Evolutionary conservation across 2,888 invertebrate species (phyloP), one percentile per base, ranked within the genome.

Genomic region (Boloria euphrosyne): DNA sequence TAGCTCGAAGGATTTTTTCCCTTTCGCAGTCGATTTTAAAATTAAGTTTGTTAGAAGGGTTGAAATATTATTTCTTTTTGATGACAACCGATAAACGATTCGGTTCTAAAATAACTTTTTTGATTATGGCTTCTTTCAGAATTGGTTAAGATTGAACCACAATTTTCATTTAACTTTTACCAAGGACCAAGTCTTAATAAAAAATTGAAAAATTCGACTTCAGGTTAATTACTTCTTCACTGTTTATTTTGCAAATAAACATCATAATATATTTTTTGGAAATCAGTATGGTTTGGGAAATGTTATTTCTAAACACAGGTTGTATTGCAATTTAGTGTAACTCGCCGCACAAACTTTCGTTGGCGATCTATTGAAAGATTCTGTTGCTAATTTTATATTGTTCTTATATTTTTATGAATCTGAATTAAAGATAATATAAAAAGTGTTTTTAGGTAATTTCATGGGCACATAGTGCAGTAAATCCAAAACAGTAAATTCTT

Each of bases 11-110:
- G 52, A 49, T 66, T 67, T 70, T 75, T 74, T 73, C 72, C 78
- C 76, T 79, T 75, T 76, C 65, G 64, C 69, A 75, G 77, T 78
- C 78, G 74, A 80, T 85, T 87, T 87, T 89, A 90, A 38, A 59
- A 91, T 90, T 90, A 85, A 89, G 85, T 90, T 85, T 73, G 72
- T 73, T 80, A 87, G 85, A 88, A 88, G 87, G 86, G 80, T 79
- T 78, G 77, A 79, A 80, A 80, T 82, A 82, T 89, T 86, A 88
- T 89, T 88, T 82, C 85, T 86, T 87, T 89, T 89, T 88, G 86
- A 90, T 87, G 89, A 87, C 87, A 87, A 82, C 83, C 89, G 86
- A 90, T 91, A 86, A 89, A 87, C 86, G 89, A 85, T 87, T 87
- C 81, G 75, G 78, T 77, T 78, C 75, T 78, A 72, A 78, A 79